Evolutionary conservation across 1,140 invertebrate genomes (phyloP).

Genomic region (Caenorhabditis brenneri): DNA sequence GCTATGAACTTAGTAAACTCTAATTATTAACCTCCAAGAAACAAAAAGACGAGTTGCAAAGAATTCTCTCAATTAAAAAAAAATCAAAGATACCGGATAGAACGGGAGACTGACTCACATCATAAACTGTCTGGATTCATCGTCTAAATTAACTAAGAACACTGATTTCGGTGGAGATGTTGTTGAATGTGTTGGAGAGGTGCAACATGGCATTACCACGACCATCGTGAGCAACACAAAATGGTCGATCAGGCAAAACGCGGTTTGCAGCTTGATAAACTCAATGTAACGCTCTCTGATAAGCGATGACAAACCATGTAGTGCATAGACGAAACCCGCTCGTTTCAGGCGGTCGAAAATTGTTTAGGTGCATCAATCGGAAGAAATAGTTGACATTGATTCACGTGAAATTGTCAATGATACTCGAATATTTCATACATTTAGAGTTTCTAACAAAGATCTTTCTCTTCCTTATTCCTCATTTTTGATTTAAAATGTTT

Average conservation of each 20-base stretch:
- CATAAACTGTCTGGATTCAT: slow-evolving; percentile 30
- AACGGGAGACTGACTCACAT: not conserved
- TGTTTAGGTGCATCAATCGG: not conserved
- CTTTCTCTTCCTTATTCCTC: not conserved
- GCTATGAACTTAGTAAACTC: no score
- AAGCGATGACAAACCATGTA: slow-evolving; percentile 22
- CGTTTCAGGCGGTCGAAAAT: slow-evolving; percentile 29
- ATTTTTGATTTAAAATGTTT: not conserved
- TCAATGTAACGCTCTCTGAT: slow-evolving; percentile 5
- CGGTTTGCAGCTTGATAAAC: slow-evolving; percentile 31
- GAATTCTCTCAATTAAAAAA: not conserved
- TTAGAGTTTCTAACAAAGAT: not conserved
- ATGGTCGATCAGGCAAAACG: slow-evolving; percentile 19
- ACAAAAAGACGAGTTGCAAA: no score
- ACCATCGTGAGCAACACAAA: slow-evolving; percentile 39
- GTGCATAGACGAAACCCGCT: slow-evolving; percentile 19
- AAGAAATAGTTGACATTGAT: not conserved
- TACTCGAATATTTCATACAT: no score
- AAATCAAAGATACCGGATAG: not conserved
- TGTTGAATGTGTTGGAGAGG: not conserved
- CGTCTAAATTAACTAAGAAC: slow-evolving; percentile 11
- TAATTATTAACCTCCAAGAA: no score
- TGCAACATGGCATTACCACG: slow-evolving; percentile 36
- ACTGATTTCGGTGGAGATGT: slow-evolving; percentile 10
- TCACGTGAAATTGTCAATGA: not conserved